Percentiles rank a stretch among this genome's conserved stretches.
phyloP scores from a whole-genome alignment of 1,140 invertebrate species.

The Macrocentrus cingulum region DNA sequence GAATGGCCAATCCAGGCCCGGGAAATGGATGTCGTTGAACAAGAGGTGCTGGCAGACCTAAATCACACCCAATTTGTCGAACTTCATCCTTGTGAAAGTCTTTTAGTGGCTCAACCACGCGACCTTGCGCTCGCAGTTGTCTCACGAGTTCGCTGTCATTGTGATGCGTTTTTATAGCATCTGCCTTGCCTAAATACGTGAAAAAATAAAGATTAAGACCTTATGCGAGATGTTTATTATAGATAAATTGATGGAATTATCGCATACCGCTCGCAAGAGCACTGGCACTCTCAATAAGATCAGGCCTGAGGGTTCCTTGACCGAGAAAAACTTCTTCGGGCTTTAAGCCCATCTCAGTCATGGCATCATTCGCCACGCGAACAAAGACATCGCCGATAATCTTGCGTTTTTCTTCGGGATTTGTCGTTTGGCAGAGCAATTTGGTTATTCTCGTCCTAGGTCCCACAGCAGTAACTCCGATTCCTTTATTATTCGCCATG shows the following conservation, averaged over 20 bases:
- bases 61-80: slow-evolving; percentile 77
- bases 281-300: slow-evolving; percentile 97
- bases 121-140: slow-evolving; percentile 77
- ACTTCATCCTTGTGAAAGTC: slow-evolving; percentile 99
- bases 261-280: slow-evolving; percentile 73
- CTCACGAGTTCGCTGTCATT: slow-evolving; percentile 97
- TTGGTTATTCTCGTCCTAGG: slow-evolving; percentile 78
- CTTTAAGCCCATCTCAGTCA: slow-evolving; percentile 78
- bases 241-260: no score
- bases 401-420: slow-evolving; percentile 96
- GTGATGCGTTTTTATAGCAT: slow-evolving; percentile 99
- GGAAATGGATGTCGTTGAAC: slow-evolving; percentile 97
- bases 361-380: slow-evolving; percentile 81
- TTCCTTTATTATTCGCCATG: slow-evolving; percentile 56
- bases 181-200: slow-evolving; percentile 68
- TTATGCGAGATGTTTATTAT: no score
- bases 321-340: slow-evolving; percentile 84
- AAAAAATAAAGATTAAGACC: no score
- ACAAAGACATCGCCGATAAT: slow-evolving; percentile 99
- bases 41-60: slow-evolving; percentile 83
- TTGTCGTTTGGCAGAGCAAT: slow-evolving; percentile 81
- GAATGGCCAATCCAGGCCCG: slow-evolving; percentile 90
- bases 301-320: slow-evolving; percentile 92
- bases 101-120: slow-evolving; percentile 95
- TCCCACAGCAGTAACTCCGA: slow-evolving; percentile 45